Base-by-base conservation (phyloP, 2,797 vertebrate species). In the Pterois miles region DNA sequence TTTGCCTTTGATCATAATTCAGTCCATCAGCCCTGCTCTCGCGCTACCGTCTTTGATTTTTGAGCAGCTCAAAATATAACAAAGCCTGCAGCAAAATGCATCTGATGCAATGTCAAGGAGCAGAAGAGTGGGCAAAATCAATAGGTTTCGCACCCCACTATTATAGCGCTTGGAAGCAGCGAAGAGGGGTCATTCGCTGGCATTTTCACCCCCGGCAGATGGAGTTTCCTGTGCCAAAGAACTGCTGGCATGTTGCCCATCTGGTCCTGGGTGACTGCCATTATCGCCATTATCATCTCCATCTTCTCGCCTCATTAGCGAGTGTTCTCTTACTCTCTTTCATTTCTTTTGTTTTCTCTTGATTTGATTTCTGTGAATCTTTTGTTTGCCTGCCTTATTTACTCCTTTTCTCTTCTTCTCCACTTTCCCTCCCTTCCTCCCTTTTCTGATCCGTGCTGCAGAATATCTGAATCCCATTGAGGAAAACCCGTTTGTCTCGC, bases 401-500 rank as follows among this genome's bases (percentile, higher is more conserved):
- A 74, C 36, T 64, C 14, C 16, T 48, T 73, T 56, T 66, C 25
- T 76, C 34, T 71, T 63, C 13, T 66, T 74, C 40, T 78, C 69
- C 8, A 2, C 33, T 6, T 76, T 48, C 65, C 71, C 59, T 78
- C 60, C 50, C 54, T 71, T 16, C 36, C 36, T 20, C 11, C 13
- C 36, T 52, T 60, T 73, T 65, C 65, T 66, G 40, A 68, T 73
- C 50, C 71, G 43, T 76, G 65, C 78, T 83, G 22, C 89, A 99
- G 98, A 97, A 89, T 97, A 97, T 90, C 95, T 97, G 79, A 98
- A 97, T 85, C 97, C 97, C 0, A 96, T 99, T 65, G 98, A 99
- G 82, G 98, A 99, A 91, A 99, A 99, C 84, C 98, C 98, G 0
- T 99, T 99, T 72, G 98, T 99, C 57, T 96, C 97, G 0, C 95